phyloP scores from a whole-genome alignment of 1,140 invertebrate species.

The Vanessa tameamea region DNA sequence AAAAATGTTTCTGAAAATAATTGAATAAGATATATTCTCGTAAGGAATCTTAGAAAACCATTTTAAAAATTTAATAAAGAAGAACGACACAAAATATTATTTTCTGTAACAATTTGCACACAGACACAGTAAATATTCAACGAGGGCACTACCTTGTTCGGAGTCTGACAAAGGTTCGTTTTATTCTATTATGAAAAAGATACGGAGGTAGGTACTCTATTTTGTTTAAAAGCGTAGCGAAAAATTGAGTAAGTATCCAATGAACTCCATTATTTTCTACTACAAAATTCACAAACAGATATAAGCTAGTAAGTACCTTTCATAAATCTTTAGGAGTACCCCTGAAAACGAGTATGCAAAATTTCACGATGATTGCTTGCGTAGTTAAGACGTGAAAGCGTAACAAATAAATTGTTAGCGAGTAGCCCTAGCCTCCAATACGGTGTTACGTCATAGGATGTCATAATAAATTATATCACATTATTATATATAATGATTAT shows the following conservation, averaged over 20 bases:
- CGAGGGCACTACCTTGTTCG: slow-evolving; percentile 7
- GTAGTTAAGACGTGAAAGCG: too few relatives aligned
- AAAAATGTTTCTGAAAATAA: too few relatives aligned
- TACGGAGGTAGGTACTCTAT: background rate
- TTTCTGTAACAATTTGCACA: slow-evolving; percentile 5
- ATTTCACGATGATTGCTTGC: too few relatives aligned
- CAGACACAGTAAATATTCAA: slow-evolving; percentile 24
- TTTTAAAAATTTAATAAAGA: background rate
- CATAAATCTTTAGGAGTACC: too few relatives aligned
- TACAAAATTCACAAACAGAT: slow-evolving; percentile 2
- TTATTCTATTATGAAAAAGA: slow-evolving; percentile 12
- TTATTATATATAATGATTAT: too few relatives aligned
- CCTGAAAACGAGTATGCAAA: too few relatives aligned
- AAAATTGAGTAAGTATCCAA: slow-evolving; percentile 5
- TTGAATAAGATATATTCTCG: too few relatives aligned
- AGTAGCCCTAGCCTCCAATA: too few relatives aligned
- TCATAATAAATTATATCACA: too few relatives aligned
- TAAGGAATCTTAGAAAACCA: too few relatives aligned
- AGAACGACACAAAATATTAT: background rate
- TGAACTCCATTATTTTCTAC: background rate
- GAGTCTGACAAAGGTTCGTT: slow-evolving; percentile 24
- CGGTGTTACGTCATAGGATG: too few relatives aligned
- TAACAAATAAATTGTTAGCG: too few relatives aligned
- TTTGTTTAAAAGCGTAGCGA: slow-evolving; percentile 2
- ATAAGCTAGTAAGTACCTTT: background rate